Base-by-base conservation (phyloP, 2,888 invertebrate genomes). In the Podotricha telesiphe region DNA sequence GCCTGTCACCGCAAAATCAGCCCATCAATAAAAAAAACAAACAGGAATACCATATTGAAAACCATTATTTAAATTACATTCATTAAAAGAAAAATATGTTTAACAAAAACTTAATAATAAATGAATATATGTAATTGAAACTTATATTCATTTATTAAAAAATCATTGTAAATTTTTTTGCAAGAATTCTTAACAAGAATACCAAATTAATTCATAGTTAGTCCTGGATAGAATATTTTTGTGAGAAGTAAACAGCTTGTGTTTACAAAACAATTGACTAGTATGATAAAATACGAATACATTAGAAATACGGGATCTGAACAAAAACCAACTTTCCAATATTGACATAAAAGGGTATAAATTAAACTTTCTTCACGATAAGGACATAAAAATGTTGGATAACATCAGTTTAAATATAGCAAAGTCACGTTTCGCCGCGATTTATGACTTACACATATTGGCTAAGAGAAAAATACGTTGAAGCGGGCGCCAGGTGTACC, bases 401-500 rank as follows among this genome's bases (percentile, higher is more conserved):
- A 51, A 67, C 67, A 70, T 67, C 67, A 59, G 58, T 66, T 69
- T 51, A 69, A 69, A 69, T 61, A 69, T 65, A 65, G 55, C 62
- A 63, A 59, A 73, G 73, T 73, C 73, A 73, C 73, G 73, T 71
- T 50, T 63, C 20, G 37, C 42, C 42, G 34, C 65, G 73, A 73
- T 73, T 73, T 73, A 73, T 69, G 73, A 69, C 65, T 65, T 53
- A 58, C 69, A 72, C 72, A 71, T 73, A 73, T 73, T 71, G 73
- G 67, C 63, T 51, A 40, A 59, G 69, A 66, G 67, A 67, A 68
- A 65, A 71, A 71, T 71, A 71, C 70, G 65, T 58, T n/a, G 65
- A 37, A 51, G 67, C 65, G 67, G 59, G 70, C 47, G 71, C 58
- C 69, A 66, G 69, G 69, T 69, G 71, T 45, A 67, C 59, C 40